A percentile compares a stretch with the other conserved stretches of the same genome.
phyloP scores from a whole-genome alignment of 2,113 vertebrate genomes.

The Globicephala melas region DNA sequence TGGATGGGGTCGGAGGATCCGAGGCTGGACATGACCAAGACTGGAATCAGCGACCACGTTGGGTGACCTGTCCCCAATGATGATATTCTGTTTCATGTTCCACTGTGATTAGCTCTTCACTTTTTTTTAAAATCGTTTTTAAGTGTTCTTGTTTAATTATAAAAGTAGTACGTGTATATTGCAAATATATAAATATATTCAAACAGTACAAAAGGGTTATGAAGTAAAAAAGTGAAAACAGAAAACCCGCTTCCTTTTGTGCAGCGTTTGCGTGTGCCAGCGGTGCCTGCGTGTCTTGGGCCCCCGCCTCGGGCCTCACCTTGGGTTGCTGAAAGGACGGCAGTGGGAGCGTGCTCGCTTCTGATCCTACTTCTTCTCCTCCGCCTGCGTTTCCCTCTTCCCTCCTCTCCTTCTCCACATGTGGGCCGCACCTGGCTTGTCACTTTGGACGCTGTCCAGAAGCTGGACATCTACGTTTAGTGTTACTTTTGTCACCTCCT shows the following conservation, averaged over 20 bases:
- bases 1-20: not conserved
- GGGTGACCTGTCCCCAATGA: not conserved
- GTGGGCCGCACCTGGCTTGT: not conserved
- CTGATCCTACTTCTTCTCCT: too few species aligned
- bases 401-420: not conserved
- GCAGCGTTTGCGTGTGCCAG: not conserved
- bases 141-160: slow-evolving; percentile 47
- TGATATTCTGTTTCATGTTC: not conserved
- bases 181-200: slow-evolving; percentile 11
- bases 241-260: not conserved
- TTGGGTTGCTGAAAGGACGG: accelerated
- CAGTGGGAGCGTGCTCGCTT: not conserved
- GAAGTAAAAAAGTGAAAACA: not conserved
- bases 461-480: accelerated
- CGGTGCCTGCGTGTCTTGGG: accelerated
- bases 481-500: not conserved
- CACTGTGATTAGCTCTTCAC: slow-evolving; percentile 33
- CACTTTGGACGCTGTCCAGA: not conserved
- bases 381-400: accelerated
- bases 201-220: slow-evolving; percentile 16
- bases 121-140: not conserved
- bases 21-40: not conserved
- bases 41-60: accelerated
- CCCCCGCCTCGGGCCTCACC: not conserved
- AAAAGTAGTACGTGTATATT: slow-evolving; percentile 30